These are phyloP conservation scores for Decapterus maruadsi DNA, from an alignment of 2,797 vertebrate genomes.

Conservation along the genomic window DNA sequence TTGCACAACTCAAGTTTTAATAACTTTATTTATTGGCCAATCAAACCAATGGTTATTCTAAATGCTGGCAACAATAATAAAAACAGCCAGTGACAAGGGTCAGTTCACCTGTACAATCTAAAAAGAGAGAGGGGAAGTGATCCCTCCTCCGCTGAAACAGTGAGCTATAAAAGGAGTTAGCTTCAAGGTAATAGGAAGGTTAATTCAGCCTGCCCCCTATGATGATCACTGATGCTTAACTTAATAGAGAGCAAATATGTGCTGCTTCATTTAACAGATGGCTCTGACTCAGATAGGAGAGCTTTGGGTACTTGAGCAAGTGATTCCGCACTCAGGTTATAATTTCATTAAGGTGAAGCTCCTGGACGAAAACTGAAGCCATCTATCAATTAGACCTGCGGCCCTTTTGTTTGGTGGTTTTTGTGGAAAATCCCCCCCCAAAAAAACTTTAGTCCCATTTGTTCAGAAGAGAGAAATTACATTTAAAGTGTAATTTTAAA, in stretches of 20 bases:
- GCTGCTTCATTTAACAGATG: slow-evolving; percentile 85
- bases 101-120: neutral
- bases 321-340: slow-evolving; percentile 79
- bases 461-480: neutral
- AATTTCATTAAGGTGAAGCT: slow-evolving; percentile 77
- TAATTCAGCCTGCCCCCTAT: slow-evolving; percentile 81
- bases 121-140: slow-evolving; percentile 52
- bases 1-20: neutral
- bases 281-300: slow-evolving; percentile 78
- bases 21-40: neutral
- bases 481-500: neutral
- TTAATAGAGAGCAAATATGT: slow-evolving; percentile 85
- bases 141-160: slow-evolving; percentile 61
- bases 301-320: slow-evolving; percentile 79
- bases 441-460: neutral
- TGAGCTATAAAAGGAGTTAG: slow-evolving; percentile 76
- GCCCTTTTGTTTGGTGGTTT: slow-evolving; percentile 17
- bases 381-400: slow-evolving; percentile 24
- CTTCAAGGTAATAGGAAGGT: slow-evolving; percentile 85
- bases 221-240: slow-evolving; percentile 85
- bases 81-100: slow-evolving; percentile 19
- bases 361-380: slow-evolving; percentile 39
- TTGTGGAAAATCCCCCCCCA: neutral
- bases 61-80: neutral
- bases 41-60: neutral